Percentiles rank a stretch among this genome's conserved stretches.
Conservation (phyloP, 1,140 invertebrate genomes). For the Drosophila azteca region DNA sequence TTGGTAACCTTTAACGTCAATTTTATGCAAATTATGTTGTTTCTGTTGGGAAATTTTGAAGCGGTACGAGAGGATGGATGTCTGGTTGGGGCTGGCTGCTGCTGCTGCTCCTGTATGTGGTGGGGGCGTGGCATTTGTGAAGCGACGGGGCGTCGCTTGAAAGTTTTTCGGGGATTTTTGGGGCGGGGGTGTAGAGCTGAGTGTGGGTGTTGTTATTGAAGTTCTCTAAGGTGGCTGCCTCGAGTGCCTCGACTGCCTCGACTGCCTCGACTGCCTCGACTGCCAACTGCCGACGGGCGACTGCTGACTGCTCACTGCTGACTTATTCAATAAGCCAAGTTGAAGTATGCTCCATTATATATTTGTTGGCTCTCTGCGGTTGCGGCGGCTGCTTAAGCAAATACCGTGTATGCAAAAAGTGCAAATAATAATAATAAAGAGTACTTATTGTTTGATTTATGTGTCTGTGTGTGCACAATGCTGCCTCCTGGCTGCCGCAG, state of each 20-base stretch:
- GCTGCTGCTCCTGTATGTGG: conserved; percentile 5
- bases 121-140: conserved; percentile 58
- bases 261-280: conserved; percentile 37
- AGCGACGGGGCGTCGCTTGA: conserved; percentile 71
- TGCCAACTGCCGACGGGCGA: conserved; percentile 40
- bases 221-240: conserved; percentile 57
- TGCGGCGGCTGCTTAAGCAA: conserved; percentile 65
- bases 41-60: conserved; percentile 46
- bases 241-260: conserved; percentile 11
- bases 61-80: conserved; percentile 17
- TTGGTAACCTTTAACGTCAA: conserved; percentile 82
- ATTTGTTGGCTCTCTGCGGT: conserved; percentile 44
- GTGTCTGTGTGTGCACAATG: conserved; percentile 81
- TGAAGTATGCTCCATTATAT: conserved; percentile 77
- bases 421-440: conserved; percentile 84
- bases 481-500: conserved; percentile 4
- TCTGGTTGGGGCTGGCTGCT: conserved; percentile 2
- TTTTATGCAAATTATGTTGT: conserved; percentile 84
- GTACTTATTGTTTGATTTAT: conserved; percentile 84
- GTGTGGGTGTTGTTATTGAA: conserved; percentile 78
- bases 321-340: conserved; percentile 84
- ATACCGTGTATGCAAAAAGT: conserved; percentile 82
- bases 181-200: conserved; percentile 14
- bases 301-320: conserved; percentile 48
- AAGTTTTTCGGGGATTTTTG: conserved; percentile 38